phyloP scores from a whole-genome alignment of 2,113 vertebrate species.

The Pelvicachromis taeniatus region DNA sequence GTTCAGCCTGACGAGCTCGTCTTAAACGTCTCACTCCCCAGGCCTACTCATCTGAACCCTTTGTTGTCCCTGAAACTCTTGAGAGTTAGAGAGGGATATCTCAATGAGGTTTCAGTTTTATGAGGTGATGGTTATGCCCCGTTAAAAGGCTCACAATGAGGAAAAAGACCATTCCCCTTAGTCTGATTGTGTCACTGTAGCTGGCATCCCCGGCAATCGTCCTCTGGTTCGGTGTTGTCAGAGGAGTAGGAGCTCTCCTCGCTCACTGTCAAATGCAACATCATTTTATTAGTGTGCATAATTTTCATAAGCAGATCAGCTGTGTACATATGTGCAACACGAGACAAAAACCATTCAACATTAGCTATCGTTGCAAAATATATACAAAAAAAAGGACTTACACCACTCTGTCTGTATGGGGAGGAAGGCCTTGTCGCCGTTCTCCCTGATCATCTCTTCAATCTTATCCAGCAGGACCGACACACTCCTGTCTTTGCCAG shows the following conservation, averaged over 20 bases:
- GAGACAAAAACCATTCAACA: background rate
- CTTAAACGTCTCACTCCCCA: background rate
- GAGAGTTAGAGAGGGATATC: background rate
- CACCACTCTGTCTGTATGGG: conserved; percentile 70
- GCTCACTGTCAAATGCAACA: conserved; percentile 59
- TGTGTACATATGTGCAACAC: background rate
- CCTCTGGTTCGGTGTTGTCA: conserved; percentile 69
- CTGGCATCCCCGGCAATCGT: conserved; percentile 70
- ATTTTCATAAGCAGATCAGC: background rate
- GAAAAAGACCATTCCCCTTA: background rate
- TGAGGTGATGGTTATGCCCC: conserved; percentile 29
- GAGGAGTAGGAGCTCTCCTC: conserved; percentile 72
- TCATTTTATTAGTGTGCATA: background rate
- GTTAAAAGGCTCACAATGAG: background rate
- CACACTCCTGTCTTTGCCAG: conserved; percentile 65
- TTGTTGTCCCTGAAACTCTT: background rate
- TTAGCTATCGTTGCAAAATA: background rate
- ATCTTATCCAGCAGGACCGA: conserved; percentile 71
- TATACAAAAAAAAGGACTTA: conserved; percentile 37
- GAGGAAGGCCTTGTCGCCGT: conserved; percentile 70
- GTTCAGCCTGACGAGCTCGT: background rate
- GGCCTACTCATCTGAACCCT: background rate
- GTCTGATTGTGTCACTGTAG: conserved; percentile 48
- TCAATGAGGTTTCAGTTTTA: conserved; percentile 43
- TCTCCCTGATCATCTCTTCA: conserved; percentile 77